Percentiles rank a stretch among this genome's conserved stretches.
Evolutionary conservation across 2,888 invertebrate genomes (phyloP).

Genomic region (Priocnemis perturbator): DNA sequence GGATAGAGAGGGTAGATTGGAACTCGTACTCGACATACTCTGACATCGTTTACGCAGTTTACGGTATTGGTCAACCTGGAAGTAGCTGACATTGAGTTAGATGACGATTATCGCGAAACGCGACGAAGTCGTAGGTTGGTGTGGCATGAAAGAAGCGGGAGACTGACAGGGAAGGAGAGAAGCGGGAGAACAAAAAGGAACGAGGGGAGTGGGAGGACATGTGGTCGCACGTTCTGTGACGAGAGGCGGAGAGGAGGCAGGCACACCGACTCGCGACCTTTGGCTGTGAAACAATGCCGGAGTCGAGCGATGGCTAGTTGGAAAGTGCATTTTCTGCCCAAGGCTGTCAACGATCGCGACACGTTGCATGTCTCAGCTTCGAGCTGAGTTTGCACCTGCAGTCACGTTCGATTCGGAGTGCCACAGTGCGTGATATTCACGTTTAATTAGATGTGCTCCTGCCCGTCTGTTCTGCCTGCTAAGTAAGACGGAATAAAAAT

Average conservation of each 20-base stretch:
- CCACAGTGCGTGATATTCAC: slow-evolving; percentile 22
- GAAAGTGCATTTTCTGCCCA: slow-evolving; percentile 57
- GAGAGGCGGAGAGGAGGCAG: slow-evolving; percentile 1
- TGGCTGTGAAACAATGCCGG: slow-evolving; percentile 52
- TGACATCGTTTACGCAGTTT: background rate
- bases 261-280: slow-evolving; percentile 49
- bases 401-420: slow-evolving; percentile 26
- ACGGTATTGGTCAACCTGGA: slow-evolving; percentile 38
- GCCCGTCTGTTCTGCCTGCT: background rate
- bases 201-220: background rate
- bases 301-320: slow-evolving; percentile 33
- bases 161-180: slow-evolving; percentile 3
- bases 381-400: slow-evolving; percentile 31
- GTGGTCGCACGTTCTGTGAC: background rate
- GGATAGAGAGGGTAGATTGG: slow-evolving; percentile 8
- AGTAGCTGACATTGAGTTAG: slow-evolving; percentile 50
- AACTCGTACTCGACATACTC: slow-evolving; percentile 15
- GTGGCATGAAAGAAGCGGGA: slow-evolving; percentile 20
- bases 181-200: background rate
- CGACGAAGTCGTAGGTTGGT: slow-evolving; percentile 17
- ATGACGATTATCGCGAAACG: slow-evolving; percentile 45
- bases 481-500: too few species aligned
- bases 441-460: slow-evolving; percentile 19
- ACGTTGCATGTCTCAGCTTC: slow-evolving; percentile 8
- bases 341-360: slow-evolving; percentile 37